phyloP scores from a whole-genome alignment of 2,113 vertebrate genomes.

The Brienomyrus brachyistius region DNA sequence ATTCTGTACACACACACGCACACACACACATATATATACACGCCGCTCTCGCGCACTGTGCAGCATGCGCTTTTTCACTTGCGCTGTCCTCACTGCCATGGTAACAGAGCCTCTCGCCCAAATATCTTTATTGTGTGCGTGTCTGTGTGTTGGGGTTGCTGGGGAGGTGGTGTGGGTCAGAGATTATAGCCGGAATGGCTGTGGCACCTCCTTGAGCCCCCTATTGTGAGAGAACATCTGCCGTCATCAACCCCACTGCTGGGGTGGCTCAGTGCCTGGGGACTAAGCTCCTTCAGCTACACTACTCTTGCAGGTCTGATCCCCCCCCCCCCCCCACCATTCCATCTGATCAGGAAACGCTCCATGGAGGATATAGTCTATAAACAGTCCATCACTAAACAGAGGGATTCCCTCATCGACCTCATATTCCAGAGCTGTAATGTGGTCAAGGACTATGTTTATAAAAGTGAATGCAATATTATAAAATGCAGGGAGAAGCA shows the following conservation, averaged over 20 bases:
- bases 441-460: neutral
- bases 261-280: conserved; percentile 13
- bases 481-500: neutral
- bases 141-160: conserved; percentile 19
- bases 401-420: neutral
- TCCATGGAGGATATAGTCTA: neutral
- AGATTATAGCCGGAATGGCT: neutral
- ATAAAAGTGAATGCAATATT: conserved; percentile 16
- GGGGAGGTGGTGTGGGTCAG: conserved; percentile 21
- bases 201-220: conserved; percentile 23
- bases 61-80: conserved; percentile 46
- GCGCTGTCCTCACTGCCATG: conserved; percentile 54
- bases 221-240: conserved; percentile 20
- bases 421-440: neutral
- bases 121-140: conserved; percentile 41
- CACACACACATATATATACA: neutral
- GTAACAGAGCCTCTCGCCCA: conserved; percentile 52
- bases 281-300: conserved; percentile 36
- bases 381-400: neutral
- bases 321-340: neutral
- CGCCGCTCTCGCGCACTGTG: conserved; percentile 16
- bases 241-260: conserved; percentile 20
- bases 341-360: conserved; percentile 11
- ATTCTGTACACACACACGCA: conserved; percentile 24
- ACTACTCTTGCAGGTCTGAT: neutral